These are phyloP conservation scores for Ctena decussata DNA, from an alignment of 2,888 invertebrate genomes.

Conservation along the genomic window DNA sequence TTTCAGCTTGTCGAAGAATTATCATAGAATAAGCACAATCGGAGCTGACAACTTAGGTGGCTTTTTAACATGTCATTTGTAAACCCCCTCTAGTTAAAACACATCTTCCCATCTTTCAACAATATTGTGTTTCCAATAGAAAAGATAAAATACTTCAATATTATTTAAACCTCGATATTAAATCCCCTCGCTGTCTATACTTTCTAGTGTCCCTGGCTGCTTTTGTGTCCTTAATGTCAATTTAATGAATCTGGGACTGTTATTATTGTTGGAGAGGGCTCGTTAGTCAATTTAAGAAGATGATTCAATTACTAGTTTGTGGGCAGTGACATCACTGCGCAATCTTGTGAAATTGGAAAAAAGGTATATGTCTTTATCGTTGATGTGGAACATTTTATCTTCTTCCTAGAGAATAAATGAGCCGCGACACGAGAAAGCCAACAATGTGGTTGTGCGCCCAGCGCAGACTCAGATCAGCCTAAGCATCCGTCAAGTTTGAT, in stretches of 20 bases:
- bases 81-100: conserved; percentile 40
- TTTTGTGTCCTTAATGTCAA: conserved; percentile 16
- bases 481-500: too few relatives aligned
- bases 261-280: background rate
- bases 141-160: conserved; percentile 53
- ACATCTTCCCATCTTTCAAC: conserved; percentile 43
- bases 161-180: conserved; percentile 37
- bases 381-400: too few relatives aligned
- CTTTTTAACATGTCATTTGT: conserved; percentile 13
- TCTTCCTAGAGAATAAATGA: too few relatives aligned
- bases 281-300: conserved; percentile 1
- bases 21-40: background rate
- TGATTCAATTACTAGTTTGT: conserved; percentile 6
- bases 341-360: background rate
- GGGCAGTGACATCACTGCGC: background rate
- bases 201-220: background rate
- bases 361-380: too few relatives aligned
- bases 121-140: conserved; percentile 44
- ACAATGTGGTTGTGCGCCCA: too few relatives aligned
- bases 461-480: too few relatives aligned
- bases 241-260: background rate
- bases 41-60: conserved; percentile 6
- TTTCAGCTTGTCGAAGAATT: background rate
- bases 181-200: background rate
- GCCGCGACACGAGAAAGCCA: too few relatives aligned